Conservation (phyloP, 2,797 vertebrate genomes). For the Falco concolor region DNA sequence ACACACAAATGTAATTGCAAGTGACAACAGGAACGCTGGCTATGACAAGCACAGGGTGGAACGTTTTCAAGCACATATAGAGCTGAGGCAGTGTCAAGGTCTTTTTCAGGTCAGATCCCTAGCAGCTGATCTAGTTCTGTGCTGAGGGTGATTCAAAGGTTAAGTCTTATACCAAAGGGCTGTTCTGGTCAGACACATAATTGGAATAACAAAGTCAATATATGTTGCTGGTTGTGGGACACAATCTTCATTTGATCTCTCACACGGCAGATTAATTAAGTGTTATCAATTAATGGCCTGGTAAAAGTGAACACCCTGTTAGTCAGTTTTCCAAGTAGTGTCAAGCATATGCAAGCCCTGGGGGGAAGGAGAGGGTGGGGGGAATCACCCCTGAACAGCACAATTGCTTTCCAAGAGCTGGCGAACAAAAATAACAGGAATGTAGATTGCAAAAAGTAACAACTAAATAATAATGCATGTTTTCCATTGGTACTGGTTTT, state of each 20-base stretch:
- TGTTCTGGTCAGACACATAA: slow-evolving; percentile 70
- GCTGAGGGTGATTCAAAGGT: slow-evolving; percentile 77
- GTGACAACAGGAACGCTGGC: not conserved
- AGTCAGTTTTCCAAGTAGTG: slow-evolving; percentile 65
- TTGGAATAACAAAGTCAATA: slow-evolving; percentile 81
- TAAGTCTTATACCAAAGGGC: slow-evolving; percentile 72
- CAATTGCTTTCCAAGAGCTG: not conserved
- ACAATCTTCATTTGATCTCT: slow-evolving; percentile 80
- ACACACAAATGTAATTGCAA: not conserved
- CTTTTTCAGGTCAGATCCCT: slow-evolving; percentile 66
- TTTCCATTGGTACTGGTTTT: not conserved
- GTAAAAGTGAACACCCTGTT: slow-evolving; percentile 75
- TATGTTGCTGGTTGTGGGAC: slow-evolving; percentile 66
- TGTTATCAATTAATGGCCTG: slow-evolving; percentile 83
- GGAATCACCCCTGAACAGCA: not conserved
- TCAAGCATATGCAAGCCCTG: slow-evolving; percentile 46
- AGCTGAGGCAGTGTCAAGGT: slow-evolving; percentile 50
- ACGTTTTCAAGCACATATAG: slow-evolving; percentile 5
- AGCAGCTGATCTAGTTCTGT: slow-evolving; percentile 60
- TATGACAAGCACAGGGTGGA: slow-evolving; percentile 42
- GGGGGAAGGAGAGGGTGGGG: not conserved
- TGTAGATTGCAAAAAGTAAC: not conserved
- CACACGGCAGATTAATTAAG: slow-evolving; percentile 83
- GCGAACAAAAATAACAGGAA: not conserved
- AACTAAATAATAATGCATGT: not conserved